These are phyloP conservation scores for Halictus ligatus DNA, from an alignment of 2,888 invertebrate species.

Conservation along the genomic window DNA sequence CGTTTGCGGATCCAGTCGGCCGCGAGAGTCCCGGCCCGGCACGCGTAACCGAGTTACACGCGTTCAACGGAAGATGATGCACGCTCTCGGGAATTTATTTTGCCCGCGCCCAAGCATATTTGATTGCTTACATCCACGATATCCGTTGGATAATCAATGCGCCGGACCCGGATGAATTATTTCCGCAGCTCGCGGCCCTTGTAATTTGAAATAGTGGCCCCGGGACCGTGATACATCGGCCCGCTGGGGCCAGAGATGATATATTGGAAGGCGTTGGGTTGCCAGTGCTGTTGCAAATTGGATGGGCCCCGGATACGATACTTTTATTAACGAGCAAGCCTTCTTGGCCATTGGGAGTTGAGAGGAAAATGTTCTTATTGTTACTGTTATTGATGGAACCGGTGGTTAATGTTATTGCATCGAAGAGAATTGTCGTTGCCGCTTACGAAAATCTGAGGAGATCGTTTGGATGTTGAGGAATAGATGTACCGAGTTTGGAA, in stretches of 20 bases:
- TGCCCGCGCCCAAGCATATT: slow-evolving; percentile 43
- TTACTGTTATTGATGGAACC: background rate
- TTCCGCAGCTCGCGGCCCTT: background rate
- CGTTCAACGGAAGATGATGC: slow-evolving; percentile 61
- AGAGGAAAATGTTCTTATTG: background rate
- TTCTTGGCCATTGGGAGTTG: background rate
- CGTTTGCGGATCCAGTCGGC: slow-evolving; percentile 34
- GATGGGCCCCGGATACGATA: background rate
- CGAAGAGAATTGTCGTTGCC: too few relatives aligned
- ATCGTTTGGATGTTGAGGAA: too few relatives aligned
- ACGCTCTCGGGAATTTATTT: slow-evolving; percentile 60
- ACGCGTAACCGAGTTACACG: slow-evolving; percentile 54
- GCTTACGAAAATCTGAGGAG: too few relatives aligned
- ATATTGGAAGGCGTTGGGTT: background rate
- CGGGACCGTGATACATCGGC: background rate
- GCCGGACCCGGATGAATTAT: slow-evolving; percentile 19
- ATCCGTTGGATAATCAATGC: background rate
- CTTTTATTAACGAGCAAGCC: background rate
- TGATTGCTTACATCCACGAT: slow-evolving; percentile 54
- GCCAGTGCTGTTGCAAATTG: background rate
- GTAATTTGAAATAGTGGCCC: background rate
- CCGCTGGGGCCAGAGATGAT: background rate
- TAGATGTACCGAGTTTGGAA: too few relatives aligned
- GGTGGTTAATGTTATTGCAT: too few relatives aligned
- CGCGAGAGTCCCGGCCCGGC: background rate